Evolutionary conservation across 2,797 vertebrate genomes (phyloP).

Genomic region (Argya squamiceps): DNA sequence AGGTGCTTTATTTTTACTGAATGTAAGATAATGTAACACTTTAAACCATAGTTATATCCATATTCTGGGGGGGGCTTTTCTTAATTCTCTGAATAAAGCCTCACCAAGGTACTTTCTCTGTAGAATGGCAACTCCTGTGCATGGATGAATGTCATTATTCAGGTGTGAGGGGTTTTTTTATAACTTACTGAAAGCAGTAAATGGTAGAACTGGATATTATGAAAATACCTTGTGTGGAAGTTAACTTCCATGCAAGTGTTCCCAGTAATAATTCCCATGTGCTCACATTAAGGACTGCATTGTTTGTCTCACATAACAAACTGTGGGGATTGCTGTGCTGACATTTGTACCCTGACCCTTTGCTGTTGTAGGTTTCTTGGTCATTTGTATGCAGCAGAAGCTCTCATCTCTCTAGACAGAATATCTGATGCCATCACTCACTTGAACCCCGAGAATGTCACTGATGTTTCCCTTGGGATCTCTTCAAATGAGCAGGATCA

Average conservation of each 20-base stretch:
- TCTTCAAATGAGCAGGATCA: constrained; percentile 94
- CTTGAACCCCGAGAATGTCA: constrained; percentile 96
- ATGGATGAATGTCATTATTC: neutral
- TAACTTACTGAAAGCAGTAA: neutral
- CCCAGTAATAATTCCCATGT: neutral
- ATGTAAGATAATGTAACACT: neutral
- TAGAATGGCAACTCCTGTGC: neutral
- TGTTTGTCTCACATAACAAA: neutral
- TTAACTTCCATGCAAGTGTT: neutral
- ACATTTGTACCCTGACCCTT: constrained; percentile 5
- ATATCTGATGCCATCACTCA: constrained; percentile 98
- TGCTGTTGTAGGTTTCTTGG: constrained; percentile 89
- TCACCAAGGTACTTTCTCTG: neutral
- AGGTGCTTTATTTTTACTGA: neutral
- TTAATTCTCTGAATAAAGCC: neutral
- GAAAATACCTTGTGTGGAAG: neutral
- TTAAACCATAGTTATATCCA: neutral
- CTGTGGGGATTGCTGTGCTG: neutral
- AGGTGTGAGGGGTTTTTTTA: neutral
- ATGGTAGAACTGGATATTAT: neutral
- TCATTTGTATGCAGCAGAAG: constrained; percentile 96
- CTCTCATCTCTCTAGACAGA: constrained; percentile 96
- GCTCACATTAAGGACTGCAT: neutral
- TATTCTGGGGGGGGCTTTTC: neutral
- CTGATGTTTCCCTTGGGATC: constrained; percentile 92